Percentiles rank a stretch among this genome's conserved stretches.
Conservation (phyloP, 2,113 vertebrate species). For the Tachysurus vachellii region DNA sequence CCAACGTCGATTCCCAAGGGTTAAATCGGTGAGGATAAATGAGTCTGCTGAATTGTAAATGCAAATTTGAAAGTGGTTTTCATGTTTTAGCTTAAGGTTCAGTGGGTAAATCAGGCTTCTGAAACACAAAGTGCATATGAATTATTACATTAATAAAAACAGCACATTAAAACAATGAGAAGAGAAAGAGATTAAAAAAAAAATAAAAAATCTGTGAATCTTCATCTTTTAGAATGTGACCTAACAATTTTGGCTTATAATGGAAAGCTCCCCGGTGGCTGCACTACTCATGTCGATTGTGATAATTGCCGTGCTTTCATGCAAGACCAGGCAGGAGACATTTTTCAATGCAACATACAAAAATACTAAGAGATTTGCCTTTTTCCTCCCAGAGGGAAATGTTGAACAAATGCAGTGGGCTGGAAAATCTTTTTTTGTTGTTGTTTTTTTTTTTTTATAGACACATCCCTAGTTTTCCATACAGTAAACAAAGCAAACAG, state of each 20-base stretch:
- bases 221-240: neutral
- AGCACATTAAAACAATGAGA: constrained; percentile 2
- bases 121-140: neutral
- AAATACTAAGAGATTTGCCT: constrained; percentile 42
- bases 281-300: neutral
- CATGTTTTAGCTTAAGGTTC: neutral
- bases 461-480: constrained; percentile 21
- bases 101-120: neutral
- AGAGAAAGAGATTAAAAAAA: neutral
- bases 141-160: constrained; percentile 1
- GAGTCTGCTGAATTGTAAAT: neutral
- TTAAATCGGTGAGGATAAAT: neutral
- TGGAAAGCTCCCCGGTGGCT: constrained; percentile 9
- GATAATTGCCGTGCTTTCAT: constrained; percentile 40
- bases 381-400: constrained; percentile 31
- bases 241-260: constrained; percentile 2
- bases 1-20: too few relatives aligned
- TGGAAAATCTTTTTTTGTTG: constrained; percentile 34
- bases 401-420: constrained; percentile 42
- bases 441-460: constrained; percentile 31
- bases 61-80: neutral
- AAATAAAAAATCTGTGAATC: neutral
- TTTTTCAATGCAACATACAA: constrained; percentile 14
- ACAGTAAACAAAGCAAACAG: constrained; percentile 48
- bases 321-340: constrained; percentile 33